Percentiles rank a stretch among this genome's conserved stretches.
Conservation (phyloP, 1,140 invertebrate genomes). For the Lepidotrigona ventralis region DNA sequence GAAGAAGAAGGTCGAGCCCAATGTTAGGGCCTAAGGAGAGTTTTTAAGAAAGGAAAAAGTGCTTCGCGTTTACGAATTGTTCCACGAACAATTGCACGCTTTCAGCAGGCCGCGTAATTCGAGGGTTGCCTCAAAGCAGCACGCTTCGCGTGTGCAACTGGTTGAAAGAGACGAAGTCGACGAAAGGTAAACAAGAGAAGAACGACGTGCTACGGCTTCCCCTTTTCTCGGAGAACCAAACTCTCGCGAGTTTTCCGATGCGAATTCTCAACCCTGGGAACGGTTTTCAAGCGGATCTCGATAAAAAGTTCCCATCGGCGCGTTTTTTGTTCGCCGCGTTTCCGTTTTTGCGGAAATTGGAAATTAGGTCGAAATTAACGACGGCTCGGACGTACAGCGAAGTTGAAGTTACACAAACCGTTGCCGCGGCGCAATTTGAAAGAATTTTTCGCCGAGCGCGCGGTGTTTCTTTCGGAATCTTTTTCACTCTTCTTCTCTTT, state of each 20-base stretch:
- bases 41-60: neutral
- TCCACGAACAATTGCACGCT: too few relatives aligned
- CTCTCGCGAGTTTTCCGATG: neutral
- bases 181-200: neutral
- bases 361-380: conserved; percentile 1
- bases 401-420: neutral
- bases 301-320: neutral
- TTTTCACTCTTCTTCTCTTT: neutral
- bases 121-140: conserved; percentile 15
- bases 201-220: neutral
- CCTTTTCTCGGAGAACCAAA: neutral
- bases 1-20: neutral
- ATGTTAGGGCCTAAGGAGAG: neutral
- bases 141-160: neutral
- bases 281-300: too few relatives aligned
- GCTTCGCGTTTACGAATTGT: conserved; percentile 10
- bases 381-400: neutral
- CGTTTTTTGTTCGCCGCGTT: neutral
- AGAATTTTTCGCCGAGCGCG: too few relatives aligned
- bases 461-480: neutral
- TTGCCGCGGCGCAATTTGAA: neutral
- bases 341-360: too few relatives aligned
- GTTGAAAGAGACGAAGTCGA: neutral
- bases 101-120: neutral
- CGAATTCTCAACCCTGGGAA: neutral